phyloP scores from a whole-genome alignment of 2,888 invertebrate species.

The Eristalis tenax region DNA sequence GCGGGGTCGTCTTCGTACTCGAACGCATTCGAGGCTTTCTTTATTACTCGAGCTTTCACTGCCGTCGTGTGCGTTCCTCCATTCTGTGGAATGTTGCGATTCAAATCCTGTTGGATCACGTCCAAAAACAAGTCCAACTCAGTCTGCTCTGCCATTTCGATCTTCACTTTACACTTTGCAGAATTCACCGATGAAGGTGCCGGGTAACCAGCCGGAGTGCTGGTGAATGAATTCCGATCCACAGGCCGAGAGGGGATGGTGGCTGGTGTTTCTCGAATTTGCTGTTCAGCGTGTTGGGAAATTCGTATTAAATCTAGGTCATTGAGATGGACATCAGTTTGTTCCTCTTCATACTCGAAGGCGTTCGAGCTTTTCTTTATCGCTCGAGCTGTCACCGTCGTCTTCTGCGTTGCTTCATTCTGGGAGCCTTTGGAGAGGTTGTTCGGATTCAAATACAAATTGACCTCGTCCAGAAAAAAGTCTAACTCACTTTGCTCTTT shows the following conservation, averaged over 20 bases:
- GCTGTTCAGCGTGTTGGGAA: too few species aligned
- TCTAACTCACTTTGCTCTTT: too few species aligned
- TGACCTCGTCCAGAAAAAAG: not conserved
- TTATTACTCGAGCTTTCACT: constrained; percentile 30
- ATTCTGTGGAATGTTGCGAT: not conserved
- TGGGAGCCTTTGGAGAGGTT: too few species aligned
- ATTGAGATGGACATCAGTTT: not conserved
- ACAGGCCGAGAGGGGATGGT: too few species aligned
- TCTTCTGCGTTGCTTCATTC: not conserved
- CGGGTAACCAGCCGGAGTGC: too few species aligned
- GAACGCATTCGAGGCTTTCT: constrained; percentile 9
- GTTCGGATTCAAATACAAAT: not conserved
- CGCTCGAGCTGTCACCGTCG: constrained; percentile 20
- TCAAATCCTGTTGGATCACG: not conserved
- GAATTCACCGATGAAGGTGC: too few species aligned
- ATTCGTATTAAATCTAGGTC: not conserved
- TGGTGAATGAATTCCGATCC: too few species aligned
- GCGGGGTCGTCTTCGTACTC: constrained; percentile 48
- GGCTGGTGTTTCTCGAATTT: too few species aligned
- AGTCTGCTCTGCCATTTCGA: too few species aligned
- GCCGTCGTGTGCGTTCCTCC: not conserved
- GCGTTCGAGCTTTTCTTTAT: constrained; percentile 3
- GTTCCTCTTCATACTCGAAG: constrained; percentile 37
- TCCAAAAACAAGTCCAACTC: not conserved
- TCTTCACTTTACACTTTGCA: too few species aligned